Conservation (phyloP, 2,888 invertebrate genomes). For the Camponotus fellah region DNA sequence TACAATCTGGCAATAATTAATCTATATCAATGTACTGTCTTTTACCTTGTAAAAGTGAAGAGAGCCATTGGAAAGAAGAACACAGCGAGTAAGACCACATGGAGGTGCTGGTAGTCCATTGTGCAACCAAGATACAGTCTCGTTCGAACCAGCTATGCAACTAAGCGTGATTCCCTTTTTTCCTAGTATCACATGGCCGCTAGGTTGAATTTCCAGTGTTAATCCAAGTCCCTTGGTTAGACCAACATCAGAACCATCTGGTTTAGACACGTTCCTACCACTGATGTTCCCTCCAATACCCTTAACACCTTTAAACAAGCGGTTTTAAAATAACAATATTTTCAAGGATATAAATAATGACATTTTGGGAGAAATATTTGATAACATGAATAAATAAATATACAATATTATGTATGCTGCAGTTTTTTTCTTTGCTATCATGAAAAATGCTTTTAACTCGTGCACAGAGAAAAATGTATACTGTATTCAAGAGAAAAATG, state of each 20-base stretch:
- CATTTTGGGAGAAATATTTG: background rate
- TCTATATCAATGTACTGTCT: background rate
- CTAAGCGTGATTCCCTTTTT: slow-evolving; percentile 81
- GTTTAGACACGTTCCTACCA: slow-evolving; percentile 78
- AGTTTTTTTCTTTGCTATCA: background rate
- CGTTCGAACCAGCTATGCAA: slow-evolving; percentile 78
- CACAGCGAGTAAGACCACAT: slow-evolving; percentile 80
- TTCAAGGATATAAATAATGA: background rate
- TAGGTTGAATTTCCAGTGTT: slow-evolving; percentile 80
- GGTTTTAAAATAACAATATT: background rate
- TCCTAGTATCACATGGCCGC: slow-evolving; percentile 81
- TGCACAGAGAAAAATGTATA: background rate
- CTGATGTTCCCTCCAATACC: slow-evolving; percentile 78
- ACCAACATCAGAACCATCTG: slow-evolving; percentile 75
- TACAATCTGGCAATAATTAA: background rate
- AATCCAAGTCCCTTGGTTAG: slow-evolving; percentile 74
- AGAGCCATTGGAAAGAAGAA: slow-evolving; percentile 79
- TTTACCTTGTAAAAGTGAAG: slow-evolving; percentile 82
- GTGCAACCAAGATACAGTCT: slow-evolving; percentile 81
- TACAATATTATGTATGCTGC: background rate
- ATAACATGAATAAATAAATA: background rate
- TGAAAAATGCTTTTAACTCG: background rate
- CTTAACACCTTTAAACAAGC: slow-evolving; percentile 76
- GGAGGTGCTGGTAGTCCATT: slow-evolving; percentile 82
- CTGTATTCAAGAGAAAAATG: too few relatives aligned